Base-by-base conservation (phyloP, 2,888 invertebrate species). In the Ophion slaviceki region DNA sequence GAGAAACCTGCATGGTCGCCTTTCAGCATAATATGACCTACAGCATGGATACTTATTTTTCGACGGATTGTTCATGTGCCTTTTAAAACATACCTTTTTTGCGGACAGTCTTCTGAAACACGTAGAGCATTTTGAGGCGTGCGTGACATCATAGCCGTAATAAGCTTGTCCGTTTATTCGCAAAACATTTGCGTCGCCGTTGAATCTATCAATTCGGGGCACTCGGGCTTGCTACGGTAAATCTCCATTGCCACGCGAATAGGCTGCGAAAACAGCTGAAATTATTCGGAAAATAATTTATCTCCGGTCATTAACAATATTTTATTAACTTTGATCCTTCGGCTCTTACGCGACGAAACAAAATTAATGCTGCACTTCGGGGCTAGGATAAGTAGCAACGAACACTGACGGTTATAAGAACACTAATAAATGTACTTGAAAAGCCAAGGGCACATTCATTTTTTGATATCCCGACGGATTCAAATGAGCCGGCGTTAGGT, bases 381-480 rank as follows among this genome's bases (percentile, higher is more conserved):
- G 20, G 14, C 47, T 47, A 10, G 10, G 10, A 32, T 32, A 64
- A 64, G 32, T 64, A 64, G 20, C 11, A 64, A 14, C 11, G 64
- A 28, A 64, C 4, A 64, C 1, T n/a, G 28, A 24, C 1, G 4
- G 14, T 32, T 5, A 57, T 0, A 28, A 71, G 32, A 59, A 28
- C n/a, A 59, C 8, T 10, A 59, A 14, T 36, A 17, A n/a, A 59
- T 59, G 1, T 36, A 36, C 72, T 59, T 59, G 57, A 20, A 72
- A 72, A 59, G 72, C 57, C 36, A 72, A 20, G 0, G 72, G 72
- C 72, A 72, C 72, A 10, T 72, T 70, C 47, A 70, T 70, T 53
- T 70, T 72, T 36, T 72, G 36, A 59, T 72, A 72, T n/a, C 59
- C 72, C 17, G 59, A 5, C 17, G 72, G 59, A 59, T 72, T 72